Conservation (phyloP, 2,888 invertebrate genomes). For the Drosophila cracens region DNA sequence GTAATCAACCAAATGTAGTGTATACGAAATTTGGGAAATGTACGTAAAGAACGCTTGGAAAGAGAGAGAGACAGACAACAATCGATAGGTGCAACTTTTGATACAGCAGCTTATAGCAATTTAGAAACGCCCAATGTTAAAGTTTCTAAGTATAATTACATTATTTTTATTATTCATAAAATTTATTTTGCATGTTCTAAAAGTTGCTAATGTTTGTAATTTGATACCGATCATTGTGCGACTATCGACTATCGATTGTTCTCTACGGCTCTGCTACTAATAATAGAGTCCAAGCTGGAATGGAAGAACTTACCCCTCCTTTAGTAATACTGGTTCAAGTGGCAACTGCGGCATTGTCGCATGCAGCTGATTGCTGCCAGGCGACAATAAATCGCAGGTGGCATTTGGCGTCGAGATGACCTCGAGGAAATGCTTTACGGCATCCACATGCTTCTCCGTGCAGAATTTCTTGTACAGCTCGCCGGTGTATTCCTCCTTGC, state of each 20-base stretch:
- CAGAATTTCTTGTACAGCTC: slow-evolving; percentile 93
- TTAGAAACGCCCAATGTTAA: not conserved
- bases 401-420: slow-evolving; percentile 91
- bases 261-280: slow-evolving; percentile 30
- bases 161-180: not conserved
- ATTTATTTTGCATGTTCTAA: not conserved
- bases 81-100: slow-evolving; percentile 8
- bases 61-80: slow-evolving; percentile 18
- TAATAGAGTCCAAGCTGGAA: not conserved
- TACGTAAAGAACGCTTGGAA: not conserved
- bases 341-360: slow-evolving; percentile 70
- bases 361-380: slow-evolving; percentile 54
- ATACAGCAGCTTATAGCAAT: not conserved
- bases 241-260: slow-evolving; percentile 32
- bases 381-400: slow-evolving; percentile 52
- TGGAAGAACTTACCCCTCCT: slow-evolving; percentile 92
- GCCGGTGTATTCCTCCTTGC: slow-evolving; percentile 97
- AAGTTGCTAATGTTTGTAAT: not conserved
- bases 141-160: not conserved
- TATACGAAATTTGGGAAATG: slow-evolving; percentile 41
- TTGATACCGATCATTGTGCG: not conserved
- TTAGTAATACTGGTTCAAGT: slow-evolving; percentile 90
- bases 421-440: slow-evolving; percentile 94
- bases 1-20: slow-evolving; percentile 68
- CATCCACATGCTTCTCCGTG: slow-evolving; percentile 91